These are phyloP conservation scores for Tinea pellionella DNA, from an alignment of 2,888 invertebrate species.

Conservation along the genomic window DNA sequence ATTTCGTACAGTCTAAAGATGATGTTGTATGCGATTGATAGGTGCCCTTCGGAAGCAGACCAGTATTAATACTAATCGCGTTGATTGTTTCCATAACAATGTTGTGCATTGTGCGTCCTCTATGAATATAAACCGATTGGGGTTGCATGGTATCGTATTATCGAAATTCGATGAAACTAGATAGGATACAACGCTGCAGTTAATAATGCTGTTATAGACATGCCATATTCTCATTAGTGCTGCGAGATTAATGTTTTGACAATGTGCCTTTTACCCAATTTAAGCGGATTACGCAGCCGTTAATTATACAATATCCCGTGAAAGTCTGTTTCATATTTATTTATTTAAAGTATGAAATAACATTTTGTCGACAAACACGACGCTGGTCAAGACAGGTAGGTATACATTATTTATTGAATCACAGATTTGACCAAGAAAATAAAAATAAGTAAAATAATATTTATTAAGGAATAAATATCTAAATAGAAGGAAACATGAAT, in stretches of 20 bases:
- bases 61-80: background rate
- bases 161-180: background rate
- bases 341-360: background rate
- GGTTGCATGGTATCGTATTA: background rate
- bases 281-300: background rate
- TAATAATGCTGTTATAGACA: background rate
- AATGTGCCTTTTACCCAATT: background rate
- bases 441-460: background rate
- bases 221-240: constrained; percentile 3
- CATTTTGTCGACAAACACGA: background rate
- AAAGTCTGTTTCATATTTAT: background rate
- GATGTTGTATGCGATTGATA: background rate
- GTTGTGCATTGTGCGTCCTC: background rate
- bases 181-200: background rate
- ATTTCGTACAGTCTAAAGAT: too few species aligned
- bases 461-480: too few species aligned
- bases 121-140: constrained; percentile 4
- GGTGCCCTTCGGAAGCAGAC: background rate
- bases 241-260: constrained; percentile 1
- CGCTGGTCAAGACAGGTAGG: background rate
- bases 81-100: constrained; percentile 12
- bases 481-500: too few species aligned
- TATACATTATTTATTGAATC: background rate
- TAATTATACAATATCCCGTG: background rate
- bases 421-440: background rate